Conservation (phyloP, 30 jellyfish, hydroid and myxozoan genomes). For the Morbakka virulenta region DNA sequence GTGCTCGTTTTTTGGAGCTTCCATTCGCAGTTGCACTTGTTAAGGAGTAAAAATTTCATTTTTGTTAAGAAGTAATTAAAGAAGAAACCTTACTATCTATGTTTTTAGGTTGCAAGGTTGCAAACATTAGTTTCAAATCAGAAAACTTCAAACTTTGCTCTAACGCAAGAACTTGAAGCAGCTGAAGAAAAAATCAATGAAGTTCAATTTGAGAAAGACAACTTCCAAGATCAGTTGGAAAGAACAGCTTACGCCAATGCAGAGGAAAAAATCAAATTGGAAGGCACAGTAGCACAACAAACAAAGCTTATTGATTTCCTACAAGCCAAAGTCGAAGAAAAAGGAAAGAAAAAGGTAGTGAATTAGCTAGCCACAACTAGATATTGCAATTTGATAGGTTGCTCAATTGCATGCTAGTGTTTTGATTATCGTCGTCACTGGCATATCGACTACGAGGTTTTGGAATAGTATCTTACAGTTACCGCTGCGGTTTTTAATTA, state of each 20-base stretch:
- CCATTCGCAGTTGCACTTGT: no score
- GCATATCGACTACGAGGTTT: no score
- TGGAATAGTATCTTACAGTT: no score
- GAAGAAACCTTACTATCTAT: no score
- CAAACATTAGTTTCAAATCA: constrained; percentile 79
- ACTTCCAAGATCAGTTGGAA: constrained; percentile 85
- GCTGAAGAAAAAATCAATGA: constrained; percentile 79
- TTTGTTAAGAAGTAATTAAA: no score
- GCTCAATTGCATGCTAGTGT: no score
- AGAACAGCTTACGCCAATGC: constrained; percentile 96
- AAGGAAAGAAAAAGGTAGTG: constrained; percentile 85
- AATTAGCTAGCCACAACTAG: background rate
- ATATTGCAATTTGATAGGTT: background rate
- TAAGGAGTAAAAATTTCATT: no score
- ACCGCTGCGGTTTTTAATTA: no score
- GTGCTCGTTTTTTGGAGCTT: no score
- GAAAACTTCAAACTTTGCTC: constrained; percentile 87
- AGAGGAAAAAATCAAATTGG: constrained; percentile 95
- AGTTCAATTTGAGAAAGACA: constrained; percentile 72
- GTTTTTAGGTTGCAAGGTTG: constrained; percentile 62
- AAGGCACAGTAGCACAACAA: constrained; percentile 95
- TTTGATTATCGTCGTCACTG: no score
- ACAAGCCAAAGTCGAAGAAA: constrained; percentile 85
- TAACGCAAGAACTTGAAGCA: constrained; percentile 95
- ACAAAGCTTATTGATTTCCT: constrained; percentile 96